Base-by-base conservation (phyloP, 1,140 invertebrate genomes). In the Drosophila ambigua region DNA sequence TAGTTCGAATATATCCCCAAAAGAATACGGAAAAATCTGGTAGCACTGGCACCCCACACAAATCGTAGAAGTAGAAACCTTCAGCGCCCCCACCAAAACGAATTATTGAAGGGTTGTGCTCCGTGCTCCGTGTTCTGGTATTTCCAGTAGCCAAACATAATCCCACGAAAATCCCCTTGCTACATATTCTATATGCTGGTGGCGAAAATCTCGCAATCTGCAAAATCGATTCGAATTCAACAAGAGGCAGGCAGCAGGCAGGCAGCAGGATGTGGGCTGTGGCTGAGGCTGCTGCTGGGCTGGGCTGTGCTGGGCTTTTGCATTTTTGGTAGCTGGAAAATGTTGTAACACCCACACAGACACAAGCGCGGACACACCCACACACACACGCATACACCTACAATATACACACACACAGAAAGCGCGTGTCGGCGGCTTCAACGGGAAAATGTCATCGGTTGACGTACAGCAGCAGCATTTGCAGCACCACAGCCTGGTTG, bases 391-490 rank as follows among this genome's bases (percentile, higher is more conserved):
- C 35, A 11, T 23, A 24, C 41, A 39, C 54, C 20, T 20, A 16
- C 15, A 24, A 23, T n/a, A n/a, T n/a, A n/a, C n/a, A 41, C 20
- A 39, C 8, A 35, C 31, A 35, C 2, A 35, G 9, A 35, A 35
- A 35, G 9, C 31, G 31, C 35, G 35, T 4, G 35, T 4, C 31
- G 31, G 31, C 8, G n/a, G 31, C 20, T 35, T 24, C 59, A 23
- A 52, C 51, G 66, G 72, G 72, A 66, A 73, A 74, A 64, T 74
- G 59, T 74, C 68, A 72, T 72, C 44, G 31, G 49, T 45, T 43
- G 52, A 13, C 35, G 35, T 39, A 39, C 11, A 39, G 35, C 35
- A 28, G 20, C 20, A 20, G 20, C 11, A 39, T 11, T 11, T 7
- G 20, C 20, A 20, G 20, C 64, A 43, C 45, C 16, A 31, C 35